phyloP scores from a whole-genome alignment of 2,888 invertebrate species.

The Drosophila austrosaltans region DNA sequence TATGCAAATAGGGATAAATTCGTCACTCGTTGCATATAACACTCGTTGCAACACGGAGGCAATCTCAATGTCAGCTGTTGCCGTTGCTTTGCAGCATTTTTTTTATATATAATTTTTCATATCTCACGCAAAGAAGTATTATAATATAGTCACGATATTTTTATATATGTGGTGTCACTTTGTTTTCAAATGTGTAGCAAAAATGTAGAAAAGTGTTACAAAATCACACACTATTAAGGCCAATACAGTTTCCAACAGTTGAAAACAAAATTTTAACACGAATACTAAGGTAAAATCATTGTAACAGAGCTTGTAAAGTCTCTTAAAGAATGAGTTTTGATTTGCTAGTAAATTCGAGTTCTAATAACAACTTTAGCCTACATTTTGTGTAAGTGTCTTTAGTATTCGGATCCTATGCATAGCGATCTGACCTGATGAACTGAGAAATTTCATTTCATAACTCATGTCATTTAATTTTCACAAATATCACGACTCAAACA shows the following conservation, averaged over 20 bases:
- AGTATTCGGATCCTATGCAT: neutral
- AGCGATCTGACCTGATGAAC: conserved; percentile 3
- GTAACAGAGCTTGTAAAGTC: too few relatives aligned
- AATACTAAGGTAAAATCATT: too few relatives aligned
- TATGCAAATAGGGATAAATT: conserved; percentile 81
- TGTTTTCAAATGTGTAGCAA: neutral
- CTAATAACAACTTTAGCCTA: too few relatives aligned
- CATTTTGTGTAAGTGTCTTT: neutral
- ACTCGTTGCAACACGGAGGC: conserved; percentile 43
- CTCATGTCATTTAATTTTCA: conserved; percentile 81
- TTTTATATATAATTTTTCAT: neutral
- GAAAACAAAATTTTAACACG: too few relatives aligned
- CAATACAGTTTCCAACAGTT: too few relatives aligned
- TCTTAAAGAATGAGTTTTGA: too few relatives aligned
- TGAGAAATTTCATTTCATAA: conserved; percentile 74
- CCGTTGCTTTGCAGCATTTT: conserved; percentile 12
- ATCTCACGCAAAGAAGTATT: neutral
- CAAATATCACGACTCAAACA: conserved; percentile 81
- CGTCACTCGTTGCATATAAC: conserved; percentile 62
- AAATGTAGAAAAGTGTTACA: neutral
- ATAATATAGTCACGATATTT: conserved; percentile 1
- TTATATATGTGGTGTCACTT: neutral
- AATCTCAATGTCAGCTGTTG: conserved; percentile 40
- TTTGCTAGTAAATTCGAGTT: too few relatives aligned
- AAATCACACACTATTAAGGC: neutral